These are phyloP conservation scores for Carassius gibelio DNA, from an alignment of 2,113 vertebrate species.

Conservation along the genomic window DNA sequence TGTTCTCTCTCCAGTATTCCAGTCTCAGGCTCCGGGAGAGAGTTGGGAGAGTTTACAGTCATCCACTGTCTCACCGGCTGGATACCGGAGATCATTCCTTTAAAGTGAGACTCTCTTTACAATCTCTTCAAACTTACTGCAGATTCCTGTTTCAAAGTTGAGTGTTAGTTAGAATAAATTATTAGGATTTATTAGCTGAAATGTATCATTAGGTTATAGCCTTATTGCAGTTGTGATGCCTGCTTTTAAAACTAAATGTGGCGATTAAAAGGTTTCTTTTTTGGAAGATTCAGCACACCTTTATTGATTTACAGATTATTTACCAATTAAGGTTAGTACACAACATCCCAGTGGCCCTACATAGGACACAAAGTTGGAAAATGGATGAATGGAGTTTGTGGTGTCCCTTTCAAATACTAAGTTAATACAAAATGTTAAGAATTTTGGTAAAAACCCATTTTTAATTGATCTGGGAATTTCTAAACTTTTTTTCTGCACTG, in stretches of 20 bases:
- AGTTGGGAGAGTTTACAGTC: conserved; percentile 85
- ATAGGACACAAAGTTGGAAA: too few species aligned
- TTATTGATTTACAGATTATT: not conserved
- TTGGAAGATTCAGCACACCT: not conserved
- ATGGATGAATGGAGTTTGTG: too few species aligned
- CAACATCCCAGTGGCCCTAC: not conserved
- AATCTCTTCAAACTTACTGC: not conserved
- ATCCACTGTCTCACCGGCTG: conserved; percentile 88
- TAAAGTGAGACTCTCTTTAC: conserved; percentile 76
- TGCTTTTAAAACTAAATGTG: not conserved
- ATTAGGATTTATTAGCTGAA: not conserved
- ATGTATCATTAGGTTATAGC: not conserved
- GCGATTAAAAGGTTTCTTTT: not conserved
- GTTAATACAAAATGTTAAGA: too few species aligned
- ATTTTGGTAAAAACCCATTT: too few species aligned
- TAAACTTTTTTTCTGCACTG: too few species aligned
- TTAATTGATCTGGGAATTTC: too few species aligned
- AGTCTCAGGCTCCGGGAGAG: conserved; percentile 65
- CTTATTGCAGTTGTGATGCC: not conserved
- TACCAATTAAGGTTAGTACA: not conserved
- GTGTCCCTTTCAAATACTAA: too few species aligned
- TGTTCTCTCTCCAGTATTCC: conserved; percentile 57
- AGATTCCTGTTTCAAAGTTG: not conserved
- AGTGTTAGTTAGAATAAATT: not conserved
- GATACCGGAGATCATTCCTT: conserved; percentile 84